A percentile compares a stretch with the other conserved stretches of the same genome.
phyloP scores from a whole-genome alignment of 37 sponge, comb jelly and placozoan species.

The Eunapius fragilis region DNA sequence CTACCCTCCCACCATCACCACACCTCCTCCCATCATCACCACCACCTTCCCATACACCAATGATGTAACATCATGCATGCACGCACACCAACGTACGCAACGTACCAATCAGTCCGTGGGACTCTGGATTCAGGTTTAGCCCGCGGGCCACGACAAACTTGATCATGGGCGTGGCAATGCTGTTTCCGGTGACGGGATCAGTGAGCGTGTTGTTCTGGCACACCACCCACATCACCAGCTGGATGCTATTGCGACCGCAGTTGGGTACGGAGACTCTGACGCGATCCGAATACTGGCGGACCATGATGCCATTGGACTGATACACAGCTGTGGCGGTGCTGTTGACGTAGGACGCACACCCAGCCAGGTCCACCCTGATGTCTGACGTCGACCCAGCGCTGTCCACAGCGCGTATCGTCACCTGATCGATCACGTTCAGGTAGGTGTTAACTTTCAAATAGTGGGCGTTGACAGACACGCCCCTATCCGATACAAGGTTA shows the following conservation, averaged over 20 bases:
- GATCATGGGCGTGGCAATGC: constrained; percentile 34
- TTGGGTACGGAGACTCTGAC: constrained; percentile 72
- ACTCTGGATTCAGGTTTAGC: constrained; percentile 56
- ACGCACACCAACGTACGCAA: no score
- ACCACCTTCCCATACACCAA: neutral
- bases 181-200: constrained; percentile 5
- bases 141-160: constrained; percentile 63
- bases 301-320: constrained; percentile 9
- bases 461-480: constrained; percentile 58
- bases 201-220: constrained; percentile 27
- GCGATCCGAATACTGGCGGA: constrained; percentile 2
- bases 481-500: constrained; percentile 54
- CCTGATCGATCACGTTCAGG: constrained; percentile 55
- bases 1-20: no score
- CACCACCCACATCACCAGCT: constrained; percentile 70
- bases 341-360: constrained; percentile 38
- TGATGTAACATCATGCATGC: neutral
- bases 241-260: constrained; percentile 48
- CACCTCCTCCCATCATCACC: no score
- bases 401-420: constrained; percentile 52
- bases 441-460: constrained; percentile 19
- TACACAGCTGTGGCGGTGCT: neutral
- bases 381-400: constrained; percentile 11
- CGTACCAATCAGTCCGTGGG: constrained; percentile 85
- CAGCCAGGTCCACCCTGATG: constrained; percentile 50